Evolutionary conservation across 35 echinoderm and acorn worm species (phyloP).

Genomic region (Apostichopus parvimensis): DNA sequence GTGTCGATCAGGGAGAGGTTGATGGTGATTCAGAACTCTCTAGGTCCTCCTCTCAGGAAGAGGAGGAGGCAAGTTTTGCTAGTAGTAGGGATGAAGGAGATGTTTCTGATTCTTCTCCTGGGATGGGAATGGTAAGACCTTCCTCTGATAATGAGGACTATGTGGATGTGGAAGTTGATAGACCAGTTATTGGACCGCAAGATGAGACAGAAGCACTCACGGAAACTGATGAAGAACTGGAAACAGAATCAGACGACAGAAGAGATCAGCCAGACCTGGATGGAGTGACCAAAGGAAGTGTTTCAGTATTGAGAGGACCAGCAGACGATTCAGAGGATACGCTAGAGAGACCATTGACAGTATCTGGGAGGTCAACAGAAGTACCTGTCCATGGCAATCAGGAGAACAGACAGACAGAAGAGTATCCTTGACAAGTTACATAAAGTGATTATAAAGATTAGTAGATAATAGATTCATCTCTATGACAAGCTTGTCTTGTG

Average conservation of each 20-base stretch:
- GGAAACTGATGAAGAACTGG: background rate
- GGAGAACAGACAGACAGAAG: background rate
- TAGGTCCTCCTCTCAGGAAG: background rate
- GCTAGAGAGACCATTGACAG: too few species aligned
- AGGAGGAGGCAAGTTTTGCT: background rate
- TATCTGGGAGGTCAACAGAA: too few species aligned
- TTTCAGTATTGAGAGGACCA: too few species aligned
- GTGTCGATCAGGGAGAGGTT: background rate
- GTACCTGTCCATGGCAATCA: background rate
- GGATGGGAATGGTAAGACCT: background rate
- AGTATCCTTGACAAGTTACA: background rate
- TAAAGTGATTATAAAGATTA: too few species aligned
- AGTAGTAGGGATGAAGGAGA: conserved; percentile 24
- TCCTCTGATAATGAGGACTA: background rate
- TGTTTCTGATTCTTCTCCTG: background rate
- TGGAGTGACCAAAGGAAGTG: background rate
- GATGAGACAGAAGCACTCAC: background rate
- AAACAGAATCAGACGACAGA: too few species aligned
- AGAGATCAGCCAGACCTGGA: too few species aligned
- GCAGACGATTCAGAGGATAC: too few species aligned
- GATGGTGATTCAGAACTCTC: conserved; percentile 6
- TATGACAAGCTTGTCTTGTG: too few species aligned
- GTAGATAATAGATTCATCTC: too few species aligned
- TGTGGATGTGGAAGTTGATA: background rate
- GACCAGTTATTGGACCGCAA: background rate